These are phyloP conservation scores for Lycorma delicatula DNA, from an alignment of 1,140 invertebrate species.

Conservation along the genomic window DNA sequence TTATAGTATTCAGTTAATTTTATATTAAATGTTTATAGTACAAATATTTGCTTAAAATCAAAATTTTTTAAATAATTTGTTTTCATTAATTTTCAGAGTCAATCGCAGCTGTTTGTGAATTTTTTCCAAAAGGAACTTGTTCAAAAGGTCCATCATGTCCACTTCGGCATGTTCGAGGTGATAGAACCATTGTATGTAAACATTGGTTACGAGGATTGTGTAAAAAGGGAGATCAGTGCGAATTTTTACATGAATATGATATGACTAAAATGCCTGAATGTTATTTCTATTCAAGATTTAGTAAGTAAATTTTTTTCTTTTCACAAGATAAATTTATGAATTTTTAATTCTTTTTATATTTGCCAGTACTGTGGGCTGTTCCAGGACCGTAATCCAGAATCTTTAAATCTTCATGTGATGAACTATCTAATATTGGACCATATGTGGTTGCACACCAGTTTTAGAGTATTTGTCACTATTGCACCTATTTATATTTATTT, in stretches of 20 bases:
- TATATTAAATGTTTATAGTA: too few relatives aligned
- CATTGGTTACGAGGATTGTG: constrained; percentile 98
- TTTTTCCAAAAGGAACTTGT: constrained; percentile 73
- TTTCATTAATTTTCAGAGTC: constrained; percentile 68
- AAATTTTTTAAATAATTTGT: not conserved
- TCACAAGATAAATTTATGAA: too few relatives aligned
- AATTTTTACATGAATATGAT: constrained; percentile 99
- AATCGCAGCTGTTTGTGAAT: constrained; percentile 91
- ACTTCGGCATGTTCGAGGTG: constrained; percentile 92
- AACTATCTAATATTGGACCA: too few relatives aligned
- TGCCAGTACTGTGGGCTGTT: too few relatives aligned
- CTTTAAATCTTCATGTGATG: too few relatives aligned
- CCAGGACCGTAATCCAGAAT: too few relatives aligned
- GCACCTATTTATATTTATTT: too few relatives aligned
- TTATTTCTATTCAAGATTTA: constrained; percentile 97
- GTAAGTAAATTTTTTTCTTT: constrained; percentile 49
- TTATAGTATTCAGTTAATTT: too few relatives aligned
- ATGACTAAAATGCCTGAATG: constrained; percentile 99
- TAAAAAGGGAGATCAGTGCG: constrained; percentile 99
- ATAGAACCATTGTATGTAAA: constrained; percentile 98
- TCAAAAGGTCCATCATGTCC: constrained; percentile 86
- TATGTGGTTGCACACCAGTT: too few relatives aligned
- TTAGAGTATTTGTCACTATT: too few relatives aligned
- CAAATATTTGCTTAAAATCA: not conserved
- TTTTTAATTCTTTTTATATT: too few relatives aligned